Evolutionary conservation across 1,140 invertebrate species (phyloP), one percentile per base, ranked within the genome.

Genomic region (Kradibia gibbosae): DNA sequence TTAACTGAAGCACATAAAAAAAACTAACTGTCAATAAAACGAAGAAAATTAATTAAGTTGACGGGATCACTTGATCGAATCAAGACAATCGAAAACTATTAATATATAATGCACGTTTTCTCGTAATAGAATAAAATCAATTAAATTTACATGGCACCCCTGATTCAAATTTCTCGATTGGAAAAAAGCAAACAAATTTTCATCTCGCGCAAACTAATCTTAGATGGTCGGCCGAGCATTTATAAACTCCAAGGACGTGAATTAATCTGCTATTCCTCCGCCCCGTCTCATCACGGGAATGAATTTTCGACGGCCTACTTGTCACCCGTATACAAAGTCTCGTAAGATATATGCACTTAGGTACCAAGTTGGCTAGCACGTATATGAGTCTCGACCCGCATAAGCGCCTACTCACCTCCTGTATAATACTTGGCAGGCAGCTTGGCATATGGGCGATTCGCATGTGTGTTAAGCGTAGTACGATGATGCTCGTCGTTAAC

Each of bases 371-470:
- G 25, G 13, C 25, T 25, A 0, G 60, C 7, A n/a, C 78, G 25
- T 3, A 17, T 83, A 81, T 86, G 83, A 55, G 36, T 70, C 83
- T 84, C 82, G 77, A 86, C 90, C 90, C 90, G 90, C 89, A 91
- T 91, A 71, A 7, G 45, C 45, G 8, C 17, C 45, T 7, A 48
- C 45, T 48, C 45, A 17, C 45, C 45, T 48, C 45, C 80, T 80
- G 85, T 79, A 79, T 72, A 72, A 72, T 80, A 88, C 89, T 88
- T 83, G 83, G 85, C 60, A 88, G 87, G 82, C 84, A 86, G 86
- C 86, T 86, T 85, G 81, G 80, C 85, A 91, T 91, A 90, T 90
- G 90, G 90, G 90, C 89, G 87, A 91, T 91, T 90, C 90, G 83
- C 88, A 90, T 90, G 88, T 80, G 48, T 71, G 67, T 50, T 8